Percentiles rank a stretch among this genome's conserved stretches.
Evolutionary conservation across 2,888 invertebrate species (phyloP).

Genomic region (Masnerella sp.): DNA sequence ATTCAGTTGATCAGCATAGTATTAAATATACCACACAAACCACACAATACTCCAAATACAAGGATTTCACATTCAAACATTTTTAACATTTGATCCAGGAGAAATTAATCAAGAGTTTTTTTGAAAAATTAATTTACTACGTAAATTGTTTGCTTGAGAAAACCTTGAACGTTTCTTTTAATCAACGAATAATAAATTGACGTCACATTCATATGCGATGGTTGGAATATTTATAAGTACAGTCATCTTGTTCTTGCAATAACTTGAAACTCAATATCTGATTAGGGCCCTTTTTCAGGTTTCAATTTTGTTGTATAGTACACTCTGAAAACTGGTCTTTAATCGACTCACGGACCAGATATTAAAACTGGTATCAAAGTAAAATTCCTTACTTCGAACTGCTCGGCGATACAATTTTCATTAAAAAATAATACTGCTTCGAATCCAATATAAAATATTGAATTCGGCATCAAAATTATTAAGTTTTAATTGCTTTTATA

Average conservation of each 20-base stretch:
- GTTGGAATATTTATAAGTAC: constrained; percentile 5
- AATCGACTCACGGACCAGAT: constrained; percentile 16
- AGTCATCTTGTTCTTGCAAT: too few relatives aligned
- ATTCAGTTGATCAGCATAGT: too few relatives aligned
- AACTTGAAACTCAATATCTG: constrained; percentile 18
- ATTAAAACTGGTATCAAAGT: constrained; percentile 17
- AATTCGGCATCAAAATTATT: neutral
- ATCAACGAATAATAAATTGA: neutral
- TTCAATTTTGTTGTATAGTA: constrained; percentile 10
- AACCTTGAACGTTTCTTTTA: too few relatives aligned
- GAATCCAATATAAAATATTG: neutral
- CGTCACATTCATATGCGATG: neutral
- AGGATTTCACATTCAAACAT: too few relatives aligned
- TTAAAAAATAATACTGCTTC: neutral
- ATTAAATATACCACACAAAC: too few relatives aligned
- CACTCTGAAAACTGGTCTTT: constrained; percentile 19
- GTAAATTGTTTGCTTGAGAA: too few relatives aligned
- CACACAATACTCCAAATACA: too few relatives aligned
- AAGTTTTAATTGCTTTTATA: neutral
- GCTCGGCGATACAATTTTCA: constrained; percentile 4
- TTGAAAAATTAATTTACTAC: too few relatives aligned
- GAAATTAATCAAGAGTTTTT: too few relatives aligned
- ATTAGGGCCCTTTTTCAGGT: constrained; percentile 23
- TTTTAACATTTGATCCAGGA: too few relatives aligned
- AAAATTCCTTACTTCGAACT: constrained; percentile 15